A percentile compares a stretch with the other conserved stretches of the same genome.
phyloP scores from a whole-genome alignment of 2,888 invertebrate species.

The Boloria selene region DNA sequence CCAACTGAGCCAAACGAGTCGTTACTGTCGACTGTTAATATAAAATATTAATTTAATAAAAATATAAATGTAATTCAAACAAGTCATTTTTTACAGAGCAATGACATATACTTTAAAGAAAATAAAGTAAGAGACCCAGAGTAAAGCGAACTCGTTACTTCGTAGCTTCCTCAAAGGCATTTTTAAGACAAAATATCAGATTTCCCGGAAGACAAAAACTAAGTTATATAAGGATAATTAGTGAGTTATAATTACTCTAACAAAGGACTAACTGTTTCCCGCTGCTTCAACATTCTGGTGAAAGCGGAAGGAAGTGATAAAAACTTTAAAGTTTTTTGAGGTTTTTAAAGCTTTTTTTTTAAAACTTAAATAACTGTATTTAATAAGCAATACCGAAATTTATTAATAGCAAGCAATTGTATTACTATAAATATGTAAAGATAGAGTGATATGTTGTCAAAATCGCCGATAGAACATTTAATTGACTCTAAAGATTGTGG shows the following conservation, averaged over 20 bases:
- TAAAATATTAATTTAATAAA: background rate
- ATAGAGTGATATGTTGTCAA: no score
- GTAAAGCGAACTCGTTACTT: slow-evolving; percentile 17
- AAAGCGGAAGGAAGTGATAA: slow-evolving; percentile 3
- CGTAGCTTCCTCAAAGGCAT: slow-evolving; percentile 4
- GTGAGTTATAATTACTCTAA: slow-evolving; percentile 18
- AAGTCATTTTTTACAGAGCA: background rate
- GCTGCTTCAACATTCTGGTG: background rate
- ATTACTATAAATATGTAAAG: no score
- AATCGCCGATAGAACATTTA: no score
- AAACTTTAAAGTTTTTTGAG: background rate
- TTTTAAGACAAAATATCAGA: slow-evolving; percentile 26
- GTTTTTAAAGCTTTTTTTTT: no score
- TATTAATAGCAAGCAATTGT: no score
- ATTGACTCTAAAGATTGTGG: no score
- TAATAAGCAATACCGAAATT: no score
- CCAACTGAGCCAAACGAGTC: no score
- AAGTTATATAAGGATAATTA: slow-evolving; percentile 4
- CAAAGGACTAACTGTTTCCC: slow-evolving; percentile 10
- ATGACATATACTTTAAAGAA: background rate
- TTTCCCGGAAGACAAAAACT: slow-evolving; percentile 21
- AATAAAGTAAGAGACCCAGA: background rate
- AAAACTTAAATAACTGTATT: background rate
- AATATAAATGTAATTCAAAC: background rate
- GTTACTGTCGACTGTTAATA: no score